phyloP scores from a whole-genome alignment of 1,140 invertebrate genomes.

The Heliothis virescens region DNA sequence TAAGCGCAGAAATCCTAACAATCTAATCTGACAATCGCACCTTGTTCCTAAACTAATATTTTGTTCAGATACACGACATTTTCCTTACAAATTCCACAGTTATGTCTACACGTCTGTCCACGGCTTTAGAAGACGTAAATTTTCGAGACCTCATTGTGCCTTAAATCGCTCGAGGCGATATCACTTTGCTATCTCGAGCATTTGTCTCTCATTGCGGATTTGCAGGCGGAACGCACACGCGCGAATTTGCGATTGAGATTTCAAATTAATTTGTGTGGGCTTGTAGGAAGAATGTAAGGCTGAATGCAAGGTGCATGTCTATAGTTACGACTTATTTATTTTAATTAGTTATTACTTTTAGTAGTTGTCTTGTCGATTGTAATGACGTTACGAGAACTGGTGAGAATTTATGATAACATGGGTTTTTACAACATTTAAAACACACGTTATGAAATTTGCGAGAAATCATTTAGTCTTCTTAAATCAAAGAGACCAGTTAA shows the following conservation, averaged over 20 bases:
- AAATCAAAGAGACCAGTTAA: not conserved
- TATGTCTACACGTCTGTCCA: conserved; percentile 40
- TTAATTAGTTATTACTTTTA: too few species aligned
- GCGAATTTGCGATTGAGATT: conserved; percentile 35
- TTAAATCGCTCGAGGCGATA: conserved; percentile 58
- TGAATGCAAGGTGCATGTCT: too few species aligned
- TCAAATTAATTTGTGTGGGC: conserved; percentile 23
- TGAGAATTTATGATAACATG: too few species aligned
- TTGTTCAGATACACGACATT: conserved; percentile 36
- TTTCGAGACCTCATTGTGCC: conserved; percentile 49
- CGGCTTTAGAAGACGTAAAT: conserved; percentile 46
- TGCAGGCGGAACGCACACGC: conserved; percentile 45
- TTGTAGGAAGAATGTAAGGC: not conserved
- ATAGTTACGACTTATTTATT: too few species aligned
- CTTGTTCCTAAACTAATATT: conserved; percentile 35
- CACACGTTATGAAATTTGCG: not conserved
- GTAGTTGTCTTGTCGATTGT: too few species aligned
- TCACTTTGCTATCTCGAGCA: conserved; percentile 57
- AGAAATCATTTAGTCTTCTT: not conserved
- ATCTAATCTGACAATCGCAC: conserved; percentile 3
- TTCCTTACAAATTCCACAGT: conserved; percentile 44
- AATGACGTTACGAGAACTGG: too few species aligned
- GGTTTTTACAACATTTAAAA: not conserved
- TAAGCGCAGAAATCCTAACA: not conserved
- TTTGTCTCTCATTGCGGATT: conserved; percentile 60